Base-by-base conservation (phyloP, 1,140 invertebrate species). In the Coelopa frigida region DNA sequence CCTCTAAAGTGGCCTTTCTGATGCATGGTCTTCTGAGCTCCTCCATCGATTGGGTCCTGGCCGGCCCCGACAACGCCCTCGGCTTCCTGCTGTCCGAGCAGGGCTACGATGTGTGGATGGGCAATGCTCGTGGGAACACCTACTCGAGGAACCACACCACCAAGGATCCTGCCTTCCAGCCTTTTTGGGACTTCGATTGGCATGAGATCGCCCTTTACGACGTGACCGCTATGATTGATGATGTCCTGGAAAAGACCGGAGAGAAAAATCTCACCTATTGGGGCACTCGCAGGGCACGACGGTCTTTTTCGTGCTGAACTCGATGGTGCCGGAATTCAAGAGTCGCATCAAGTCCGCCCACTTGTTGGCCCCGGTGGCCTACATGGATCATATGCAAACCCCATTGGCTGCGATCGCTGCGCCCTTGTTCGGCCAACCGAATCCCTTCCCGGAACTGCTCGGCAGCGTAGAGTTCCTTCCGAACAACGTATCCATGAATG, bases 81-180 rank as follows among this genome's bases (percentile, higher is more conserved):
- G 82, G 58, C 3, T 63, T 48, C 7, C 35, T 59, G 36, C 48
- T 83, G 7, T 76, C 75, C 4, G 77, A 87, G 50, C 68, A 72
- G 31, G 82, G 81, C 18, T 87, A 78, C 46, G 85, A 88, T 50
- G 83, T 87, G 7, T 88, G 83, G n/a, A n/a, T n/a, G n/a, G n/a
- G n/a, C n/a, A n/a, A n/a, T n/a, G n/a, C n/a, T n/a, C n/a, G n/a
- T n/a, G n/a, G n/a, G n/a, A n/a, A n/a, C n/a, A n/a, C n/a, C n/a
- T n/a, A n/a, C n/a, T n/a, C n/a, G n/a, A n/a, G 83, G 48, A 73
- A 67, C 31, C 82, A 85, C 56, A 66, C 62, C 14, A 73, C 53
- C 48, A 71, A 77, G 36, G 70, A 57, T 44, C 74, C 60, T 20
- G 53, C 68, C n/a, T 49, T 70, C 10, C 52, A 61, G 33, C 67